phyloP scores from a whole-genome alignment of 2,113 vertebrate genomes.

The Tyrannus savana region DNA sequence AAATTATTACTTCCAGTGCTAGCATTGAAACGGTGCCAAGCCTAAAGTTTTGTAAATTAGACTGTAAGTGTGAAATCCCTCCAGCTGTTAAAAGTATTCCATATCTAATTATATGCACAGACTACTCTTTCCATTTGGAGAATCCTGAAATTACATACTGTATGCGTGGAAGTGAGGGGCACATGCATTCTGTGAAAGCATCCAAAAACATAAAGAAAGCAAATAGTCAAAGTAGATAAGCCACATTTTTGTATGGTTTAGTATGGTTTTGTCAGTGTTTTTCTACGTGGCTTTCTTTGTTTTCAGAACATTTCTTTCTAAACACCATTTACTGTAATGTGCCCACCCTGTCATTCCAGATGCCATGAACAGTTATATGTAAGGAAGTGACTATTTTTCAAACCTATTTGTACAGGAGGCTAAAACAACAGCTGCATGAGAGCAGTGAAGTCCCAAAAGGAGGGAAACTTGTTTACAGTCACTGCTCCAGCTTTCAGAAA shows the following conservation, averaged over 20 bases:
- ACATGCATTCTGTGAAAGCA: conserved; percentile 58
- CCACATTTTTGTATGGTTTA: conserved; percentile 47
- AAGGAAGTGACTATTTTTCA: conserved; percentile 53
- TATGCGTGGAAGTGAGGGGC: conserved; percentile 33
- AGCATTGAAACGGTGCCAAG: conserved; percentile 74
- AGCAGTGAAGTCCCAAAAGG: background rate
- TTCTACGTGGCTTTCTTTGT: conserved; percentile 35
- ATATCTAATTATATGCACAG: conserved; percentile 76
- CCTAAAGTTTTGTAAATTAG: conserved; percentile 76
- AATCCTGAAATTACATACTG: conserved; percentile 51
- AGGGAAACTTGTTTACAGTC: background rate
- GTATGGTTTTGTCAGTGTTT: conserved; percentile 51
- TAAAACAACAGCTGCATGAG: conserved; percentile 61
- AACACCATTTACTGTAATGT: conserved; percentile 59
- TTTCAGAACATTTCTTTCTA: conserved; percentile 61
- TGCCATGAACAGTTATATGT: background rate
- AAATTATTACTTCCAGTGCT: conserved; percentile 77
- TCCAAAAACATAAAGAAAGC: conserved; percentile 55
- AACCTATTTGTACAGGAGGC: conserved; percentile 47
- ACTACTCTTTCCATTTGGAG: conserved; percentile 62
- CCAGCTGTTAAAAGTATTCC: conserved; percentile 83
- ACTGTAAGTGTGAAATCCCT: conserved; percentile 81
- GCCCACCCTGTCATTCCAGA: conserved; percentile 62
- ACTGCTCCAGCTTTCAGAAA: background rate
- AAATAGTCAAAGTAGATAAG: conserved; percentile 57